These are phyloP conservation scores for Noctuana brunneofusca DNA, from an alignment of 2,888 invertebrate species.

Conservation along the genomic window DNA sequence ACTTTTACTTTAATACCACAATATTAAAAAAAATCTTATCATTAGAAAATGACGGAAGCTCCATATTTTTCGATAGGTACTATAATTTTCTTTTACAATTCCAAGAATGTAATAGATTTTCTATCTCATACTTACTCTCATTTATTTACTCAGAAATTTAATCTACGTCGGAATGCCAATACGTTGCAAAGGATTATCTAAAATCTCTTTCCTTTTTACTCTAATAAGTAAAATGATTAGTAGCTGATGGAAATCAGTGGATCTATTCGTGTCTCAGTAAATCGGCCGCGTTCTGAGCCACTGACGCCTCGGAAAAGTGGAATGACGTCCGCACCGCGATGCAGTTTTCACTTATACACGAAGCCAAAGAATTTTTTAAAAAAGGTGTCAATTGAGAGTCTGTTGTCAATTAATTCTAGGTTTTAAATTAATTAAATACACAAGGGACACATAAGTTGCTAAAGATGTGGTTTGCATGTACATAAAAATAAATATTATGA, in stretches of 20 bases:
- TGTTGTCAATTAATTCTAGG: background rate
- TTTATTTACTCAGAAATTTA: no score
- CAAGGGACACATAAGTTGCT: no score
- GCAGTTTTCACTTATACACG: conserved; percentile 77
- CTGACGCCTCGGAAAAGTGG: conserved; percentile 79
- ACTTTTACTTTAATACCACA: no score
- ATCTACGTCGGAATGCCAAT: no score
- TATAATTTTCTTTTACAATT: no score
- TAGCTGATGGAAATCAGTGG: conserved; percentile 37
- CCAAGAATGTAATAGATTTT: no score
- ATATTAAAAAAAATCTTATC: no score
- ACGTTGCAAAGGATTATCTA: background rate
- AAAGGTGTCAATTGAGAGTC: background rate
- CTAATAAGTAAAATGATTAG: conserved; percentile 5
- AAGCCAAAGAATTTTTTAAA: conserved; percentile 59
- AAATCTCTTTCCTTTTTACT: background rate
- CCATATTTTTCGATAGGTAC: no score
- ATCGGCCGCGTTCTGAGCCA: conserved; percentile 64
- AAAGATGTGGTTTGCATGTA: no score
- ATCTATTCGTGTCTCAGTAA: conserved; percentile 53
- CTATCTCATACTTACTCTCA: no score
- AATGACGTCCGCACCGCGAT: conserved; percentile 77
- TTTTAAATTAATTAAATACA: background rate
- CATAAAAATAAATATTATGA: no score
- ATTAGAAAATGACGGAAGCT: no score